A percentile compares a stretch with the other conserved stretches of the same genome.
Conservation (phyloP, 2,888 invertebrate species). For the Nezara viridula region DNA sequence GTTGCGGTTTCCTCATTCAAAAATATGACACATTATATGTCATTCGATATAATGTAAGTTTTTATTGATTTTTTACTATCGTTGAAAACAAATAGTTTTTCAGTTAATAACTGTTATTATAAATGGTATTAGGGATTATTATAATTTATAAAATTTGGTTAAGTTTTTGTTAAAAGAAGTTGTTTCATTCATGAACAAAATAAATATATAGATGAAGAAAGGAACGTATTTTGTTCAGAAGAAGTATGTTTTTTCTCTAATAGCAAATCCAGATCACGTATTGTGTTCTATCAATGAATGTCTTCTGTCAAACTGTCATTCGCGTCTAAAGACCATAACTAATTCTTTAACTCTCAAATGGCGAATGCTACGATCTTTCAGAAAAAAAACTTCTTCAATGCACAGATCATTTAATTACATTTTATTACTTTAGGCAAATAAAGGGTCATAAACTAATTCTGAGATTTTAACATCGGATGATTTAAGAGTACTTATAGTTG, state of each 20-base stretch:
- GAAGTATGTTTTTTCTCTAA: not conserved
- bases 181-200: not conserved
- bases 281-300: not conserved
- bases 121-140: too few species aligned
- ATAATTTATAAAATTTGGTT: too few species aligned
- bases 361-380: not conserved
- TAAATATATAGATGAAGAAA: not conserved
- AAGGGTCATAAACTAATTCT: not conserved
- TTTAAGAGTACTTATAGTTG: too few species aligned
- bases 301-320: not conserved
- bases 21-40: too few species aligned
- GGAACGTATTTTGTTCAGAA: not conserved
- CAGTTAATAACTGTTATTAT: too few species aligned
- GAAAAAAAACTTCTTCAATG: not conserved
- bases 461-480: too few species aligned
- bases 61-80: too few species aligned
- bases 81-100: too few species aligned
- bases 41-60: too few species aligned
- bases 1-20: too few species aligned
- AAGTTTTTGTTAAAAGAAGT: too few species aligned
- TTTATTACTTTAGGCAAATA: not conserved
- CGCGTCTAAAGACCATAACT: not conserved
- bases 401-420: not conserved
- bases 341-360: not conserved
- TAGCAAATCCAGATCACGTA: not conserved